Base-by-base conservation (phyloP, 1,140 invertebrate species). In the Halictus rubicundus region DNA sequence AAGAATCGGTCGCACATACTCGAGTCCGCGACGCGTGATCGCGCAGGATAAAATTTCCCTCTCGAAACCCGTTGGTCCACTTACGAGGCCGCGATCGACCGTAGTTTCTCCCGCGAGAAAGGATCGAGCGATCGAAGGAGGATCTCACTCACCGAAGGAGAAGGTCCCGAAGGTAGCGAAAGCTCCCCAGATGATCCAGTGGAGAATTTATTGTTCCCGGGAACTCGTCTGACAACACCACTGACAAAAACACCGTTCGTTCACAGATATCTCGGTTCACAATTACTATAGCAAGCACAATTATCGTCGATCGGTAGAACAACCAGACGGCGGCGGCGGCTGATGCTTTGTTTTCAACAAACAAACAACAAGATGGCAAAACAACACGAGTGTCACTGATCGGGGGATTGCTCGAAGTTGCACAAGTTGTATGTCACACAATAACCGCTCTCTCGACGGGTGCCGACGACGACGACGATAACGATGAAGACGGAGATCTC, bases 81-180 rank as follows among this genome's bases (percentile, higher is more conserved):
- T 64, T 64, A 10, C 32, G 32, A 19, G 10, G 21, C 21, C 4
- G 37, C 49, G 19, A 12, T 0, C 10, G 1, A 8, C 4, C 27
- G 16, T 16, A 66, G 64, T 66, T 66, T 49, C 23, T 32, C 23
- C 19, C 8, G 16, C 19, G 16, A 19, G 19, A 21, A n/a, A 12
- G 19, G 23, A 1, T n/a, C 16, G 9, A 39, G 49, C 21, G n/a
- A 72, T n/a, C 9, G 25, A 42, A 25, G 16, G 7, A 21, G 49
- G 32, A 25, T 42, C 14, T 3, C 5, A 71, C 75, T 63, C 68
- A 78, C 75, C 68, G 75, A 61, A 46, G 75, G 52, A 46, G 68
- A 70, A 27, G 32, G 12, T 71, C 42, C 42, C 68, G 57, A 39
- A 42, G 54, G 49, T 25, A 6, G 14, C 46, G 39, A 2, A 10